Percentiles rank a stretch among this genome's conserved stretches.
These are phyloP conservation scores for Myathropa florea DNA, from an alignment of 2,888 invertebrate genomes.

Conservation along the genomic window DNA sequence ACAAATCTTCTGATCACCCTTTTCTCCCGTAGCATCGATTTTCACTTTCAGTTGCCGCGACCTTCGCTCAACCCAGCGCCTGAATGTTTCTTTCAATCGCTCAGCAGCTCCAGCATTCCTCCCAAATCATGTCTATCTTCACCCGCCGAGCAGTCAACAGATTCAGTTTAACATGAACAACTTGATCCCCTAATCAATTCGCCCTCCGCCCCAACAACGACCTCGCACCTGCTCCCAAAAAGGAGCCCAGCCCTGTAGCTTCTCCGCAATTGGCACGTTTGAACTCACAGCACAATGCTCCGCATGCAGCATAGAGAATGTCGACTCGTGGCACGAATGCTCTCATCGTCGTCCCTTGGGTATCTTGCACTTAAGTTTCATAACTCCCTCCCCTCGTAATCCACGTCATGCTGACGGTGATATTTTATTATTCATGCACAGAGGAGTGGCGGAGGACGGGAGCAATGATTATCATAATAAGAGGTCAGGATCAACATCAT, in stretches of 20 bases:
- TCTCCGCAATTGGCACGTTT: not conserved
- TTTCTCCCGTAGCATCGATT: too few relatives aligned
- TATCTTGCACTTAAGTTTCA: slow-evolving; percentile 59
- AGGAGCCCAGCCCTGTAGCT: not conserved
- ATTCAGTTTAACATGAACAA: not conserved
- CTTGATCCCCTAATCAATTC: not conserved
- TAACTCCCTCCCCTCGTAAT: not conserved
- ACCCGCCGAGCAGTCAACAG: too few relatives aligned
- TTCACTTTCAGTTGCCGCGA: too few relatives aligned
- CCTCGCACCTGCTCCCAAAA: not conserved
- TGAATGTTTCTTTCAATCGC: too few relatives aligned
- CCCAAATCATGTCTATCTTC: too few relatives aligned
- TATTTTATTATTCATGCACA: slow-evolving; percentile 65
- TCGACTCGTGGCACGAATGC: slow-evolving; percentile 4
- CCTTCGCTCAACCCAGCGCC: too few relatives aligned
- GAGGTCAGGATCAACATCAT: slow-evolving; percentile 63
- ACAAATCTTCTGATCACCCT: too few relatives aligned
- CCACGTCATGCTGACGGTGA: slow-evolving; percentile 13
- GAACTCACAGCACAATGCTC: not conserved
- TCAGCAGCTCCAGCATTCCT: too few relatives aligned
- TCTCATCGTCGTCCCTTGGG: slow-evolving; percentile 45
- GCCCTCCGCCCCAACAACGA: not conserved
- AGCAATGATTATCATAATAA: slow-evolving; percentile 65
- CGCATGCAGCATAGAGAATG: not conserved
- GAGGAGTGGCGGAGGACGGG: not conserved